Evolutionary conservation across 2,113 vertebrate species (phyloP), one percentile per base, ranked within the genome.

Genomic region (Psilopogon haemacephalus): DNA sequence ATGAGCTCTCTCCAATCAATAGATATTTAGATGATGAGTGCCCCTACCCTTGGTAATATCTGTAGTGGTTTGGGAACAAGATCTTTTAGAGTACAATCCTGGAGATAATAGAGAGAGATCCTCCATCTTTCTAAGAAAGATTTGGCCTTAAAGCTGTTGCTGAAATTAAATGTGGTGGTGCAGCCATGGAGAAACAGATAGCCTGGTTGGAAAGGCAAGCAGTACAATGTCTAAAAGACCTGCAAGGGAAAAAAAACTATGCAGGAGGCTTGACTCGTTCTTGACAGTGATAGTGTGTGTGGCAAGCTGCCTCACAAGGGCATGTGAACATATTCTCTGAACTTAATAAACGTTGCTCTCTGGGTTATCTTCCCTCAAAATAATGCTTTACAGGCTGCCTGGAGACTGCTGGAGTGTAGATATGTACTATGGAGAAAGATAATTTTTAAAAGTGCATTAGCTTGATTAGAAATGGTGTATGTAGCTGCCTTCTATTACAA

Each of bases 321-420:
- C 14, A 0, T 24, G 13, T 62, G 19, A 35, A 8, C 16, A 6
- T 0, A 0, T 87, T 58, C 33, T 69, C 63, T 85, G 75, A 75
- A 55, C 48, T 78, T 63, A n/a, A 38, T 12, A 33, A 71, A 48
- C 30, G 10, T 30, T 42, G 27, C 38, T 40, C 0, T 59, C 16
- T 56, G 63, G 58, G 26, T 54, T 72, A 12, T 37, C 17, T 37
- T 70, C 9, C 23, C 38, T 69, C 38, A n/a, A 62, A 68, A 68
- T 44, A 70, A 7, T 37, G 33, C 37, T 88, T 83, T 79, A 32
- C 60, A 70, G 30, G 20, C 44, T 32, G 11, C 5, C 2, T 33
- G 40, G 35, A 65, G 44, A 58, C 62, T 48, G 35, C 23, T 54
- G 26, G 75, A 60, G 19, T 65, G 70, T 54, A 75, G 28, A 26